Evolutionary conservation across 2,888 invertebrate species (phyloP), one percentile per base, ranked within the genome.

Genomic region (Zeuzera pyrina): DNA sequence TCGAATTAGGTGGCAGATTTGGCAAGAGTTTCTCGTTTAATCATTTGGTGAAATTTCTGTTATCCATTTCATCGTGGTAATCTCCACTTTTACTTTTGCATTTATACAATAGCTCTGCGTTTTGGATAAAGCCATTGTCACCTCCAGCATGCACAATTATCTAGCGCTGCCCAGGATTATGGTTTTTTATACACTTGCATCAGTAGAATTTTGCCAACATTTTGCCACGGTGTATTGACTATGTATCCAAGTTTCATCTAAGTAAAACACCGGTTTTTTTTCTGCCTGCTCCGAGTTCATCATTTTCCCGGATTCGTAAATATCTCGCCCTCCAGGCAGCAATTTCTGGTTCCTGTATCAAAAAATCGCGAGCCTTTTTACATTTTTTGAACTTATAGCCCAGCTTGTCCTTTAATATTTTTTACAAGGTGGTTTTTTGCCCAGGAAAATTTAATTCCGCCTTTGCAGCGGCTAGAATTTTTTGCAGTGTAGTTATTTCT

Each of bases 261-360:
- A 7, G 10, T 39, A 47, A 3, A 34, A 45, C 8, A 49, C 45
- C 13, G 43, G 43, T 42, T 44, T 49, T 39, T 48, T n/a, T 21
- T 36, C 34, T 10, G n/a, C n/a, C n/a, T n/a, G 39, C 40, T 11
- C 50, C 39, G 23, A 38, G 41, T 8, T 44, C 38, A 30, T 38
- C 35, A 15, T 49, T 50, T 27, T 49, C 44, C 38, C 41, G 40
- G 26, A 35, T 35, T 3, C 45, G 43, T 22, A 52, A 35, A 39
- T 49, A 49, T 27, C 42, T 36, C 13, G 39, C 51, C 15, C 47
- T 45, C 47, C 50, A 49, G 1, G 47, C 47, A 13, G 42, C 42
- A 8, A 47, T 48, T 13, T 51, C 44, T 1, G 48, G 44, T 26
- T 45, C 48, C 41, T 42, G 43, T 29, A 41, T 36, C 10, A 47